Percentiles rank a stretch among this genome's conserved stretches.
These are phyloP conservation scores for Orchesellides sinensis DNA, from an alignment of 2,888 invertebrate species.

Conservation along the genomic window DNA sequence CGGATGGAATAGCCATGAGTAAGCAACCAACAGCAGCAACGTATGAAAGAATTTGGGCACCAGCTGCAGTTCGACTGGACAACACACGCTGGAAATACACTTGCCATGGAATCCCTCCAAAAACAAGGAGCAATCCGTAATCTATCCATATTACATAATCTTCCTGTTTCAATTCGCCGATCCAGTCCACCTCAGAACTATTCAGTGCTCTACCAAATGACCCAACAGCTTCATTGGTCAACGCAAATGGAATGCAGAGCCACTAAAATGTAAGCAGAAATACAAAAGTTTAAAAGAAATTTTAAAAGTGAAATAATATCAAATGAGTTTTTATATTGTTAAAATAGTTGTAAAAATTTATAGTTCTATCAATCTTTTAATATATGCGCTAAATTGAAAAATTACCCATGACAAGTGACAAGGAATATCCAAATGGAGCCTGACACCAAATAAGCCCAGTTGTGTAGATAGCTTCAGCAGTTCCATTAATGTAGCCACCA, in stretches of 20 bases:
- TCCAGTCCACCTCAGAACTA: constrained; percentile 79
- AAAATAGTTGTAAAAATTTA: background rate
- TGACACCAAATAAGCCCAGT: constrained; percentile 83
- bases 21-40: constrained; percentile 83
- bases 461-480: constrained; percentile 83
- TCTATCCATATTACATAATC: constrained; percentile 81
- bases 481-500: constrained; percentile 82
- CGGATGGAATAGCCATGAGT: constrained; percentile 82
- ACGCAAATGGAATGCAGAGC: constrained; percentile 82
- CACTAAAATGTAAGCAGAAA: constrained; percentile 77
- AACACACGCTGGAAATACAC: constrained; percentile 85
- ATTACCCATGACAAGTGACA: constrained; percentile 83
- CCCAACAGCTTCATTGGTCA: constrained; percentile 80
- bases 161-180: constrained; percentile 79
- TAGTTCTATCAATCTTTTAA: background rate
- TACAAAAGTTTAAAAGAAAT: no score
- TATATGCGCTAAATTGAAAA: no score
- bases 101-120: constrained; percentile 86
- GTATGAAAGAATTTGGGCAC: constrained; percentile 82
- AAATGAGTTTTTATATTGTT: no score
- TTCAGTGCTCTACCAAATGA: constrained; percentile 76
- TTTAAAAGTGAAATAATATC: no score
- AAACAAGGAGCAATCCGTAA: constrained; percentile 80
- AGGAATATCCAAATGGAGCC: constrained; percentile 85
- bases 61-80: constrained; percentile 81